Percentiles rank a stretch among this genome's conserved stretches.
Conservation (phyloP, 2,797 vertebrate species). For the Setipinna tenuifilis region DNA sequence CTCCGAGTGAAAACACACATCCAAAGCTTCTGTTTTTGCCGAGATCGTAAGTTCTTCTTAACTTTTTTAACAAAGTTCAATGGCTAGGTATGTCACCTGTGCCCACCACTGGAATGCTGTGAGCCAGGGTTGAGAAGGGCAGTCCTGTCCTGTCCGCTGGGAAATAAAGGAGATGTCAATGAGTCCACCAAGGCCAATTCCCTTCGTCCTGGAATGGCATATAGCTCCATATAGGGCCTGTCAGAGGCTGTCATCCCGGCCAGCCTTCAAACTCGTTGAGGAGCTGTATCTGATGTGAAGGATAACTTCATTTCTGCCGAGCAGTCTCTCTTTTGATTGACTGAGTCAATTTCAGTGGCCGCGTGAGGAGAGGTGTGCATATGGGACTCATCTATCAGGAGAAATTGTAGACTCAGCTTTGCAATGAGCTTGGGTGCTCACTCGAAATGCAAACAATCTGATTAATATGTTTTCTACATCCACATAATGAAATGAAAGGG, state of each 20-base stretch:
- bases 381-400: slow-evolving; percentile 33
- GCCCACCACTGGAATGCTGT: background rate
- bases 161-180: slow-evolving; percentile 8
- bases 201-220: slow-evolving; percentile 31
- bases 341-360: slow-evolving; percentile 24
- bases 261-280: background rate
- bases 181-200: background rate
- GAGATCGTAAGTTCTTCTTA: background rate
- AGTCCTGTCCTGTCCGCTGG: background rate
- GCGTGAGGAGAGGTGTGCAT: slow-evolving; percentile 30
- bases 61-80: background rate
- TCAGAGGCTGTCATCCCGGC: slow-evolving; percentile 31
- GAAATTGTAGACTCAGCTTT: background rate
- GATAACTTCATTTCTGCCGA: slow-evolving; percentile 30
- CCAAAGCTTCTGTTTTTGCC: background rate
- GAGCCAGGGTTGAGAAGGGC: background rate
- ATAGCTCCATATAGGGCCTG: slow-evolving; percentile 28
- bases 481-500: background rate
- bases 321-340: slow-evolving; percentile 12
- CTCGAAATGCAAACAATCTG: background rate
- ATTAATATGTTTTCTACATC: background rate
- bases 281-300: slow-evolving; percentile 1
- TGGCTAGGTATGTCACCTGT: background rate
- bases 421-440: background rate
- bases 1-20: background rate